Conservation (phyloP, 2,113 vertebrate genomes). For the Barnardius zonarius region DNA sequence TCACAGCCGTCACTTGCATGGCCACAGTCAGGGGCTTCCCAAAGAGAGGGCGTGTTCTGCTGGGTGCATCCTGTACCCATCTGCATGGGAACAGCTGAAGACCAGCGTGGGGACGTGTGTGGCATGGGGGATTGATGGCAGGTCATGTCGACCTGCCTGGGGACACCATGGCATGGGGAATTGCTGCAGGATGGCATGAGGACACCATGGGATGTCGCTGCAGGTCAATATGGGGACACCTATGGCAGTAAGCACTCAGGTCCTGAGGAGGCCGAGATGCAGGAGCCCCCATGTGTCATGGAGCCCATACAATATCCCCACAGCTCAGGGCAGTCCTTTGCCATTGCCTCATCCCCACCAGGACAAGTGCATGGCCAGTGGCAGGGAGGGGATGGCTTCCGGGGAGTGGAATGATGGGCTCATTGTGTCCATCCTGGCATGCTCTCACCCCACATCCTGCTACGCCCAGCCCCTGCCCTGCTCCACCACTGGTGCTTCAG, state of each 20-base stretch:
- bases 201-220: not conserved
- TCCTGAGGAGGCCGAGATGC: not conserved
- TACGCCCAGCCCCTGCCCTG: not conserved
- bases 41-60: accelerated
- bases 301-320: not conserved
- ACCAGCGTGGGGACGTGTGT: too few relatives aligned
- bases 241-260: not conserved
- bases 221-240: not conserved
- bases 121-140: not conserved
- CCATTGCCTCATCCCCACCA: too few relatives aligned
- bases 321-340: not conserved
- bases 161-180: too few relatives aligned
- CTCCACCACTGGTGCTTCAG: not conserved
- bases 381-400: not conserved
- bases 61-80: not conserved
- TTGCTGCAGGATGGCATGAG: not conserved
- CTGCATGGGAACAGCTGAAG: not conserved
- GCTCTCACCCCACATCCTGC: not conserved
- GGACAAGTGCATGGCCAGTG: accelerated
- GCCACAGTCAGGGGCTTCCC: not conserved
- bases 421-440: not conserved
- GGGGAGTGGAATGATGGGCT: not conserved
- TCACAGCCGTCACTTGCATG: not conserved
- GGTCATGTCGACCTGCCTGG: accelerated
- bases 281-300: accelerated